Evolutionary conservation across 2,888 invertebrate species (phyloP), one percentile per base, ranked within the genome.

Genomic region (Abrostola tripartita): DNA sequence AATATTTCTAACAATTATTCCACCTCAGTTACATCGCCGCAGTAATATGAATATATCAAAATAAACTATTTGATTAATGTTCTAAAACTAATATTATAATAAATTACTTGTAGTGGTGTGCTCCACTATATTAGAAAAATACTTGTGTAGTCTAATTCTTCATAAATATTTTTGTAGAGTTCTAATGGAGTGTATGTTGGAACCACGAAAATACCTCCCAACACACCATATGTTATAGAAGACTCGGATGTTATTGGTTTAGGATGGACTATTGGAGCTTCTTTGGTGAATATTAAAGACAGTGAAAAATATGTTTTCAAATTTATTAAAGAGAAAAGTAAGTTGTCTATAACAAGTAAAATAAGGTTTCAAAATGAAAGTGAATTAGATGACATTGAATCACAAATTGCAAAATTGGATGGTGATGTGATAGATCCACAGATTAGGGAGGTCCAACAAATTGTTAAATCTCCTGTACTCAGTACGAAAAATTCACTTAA

Each of bases 151-250:
- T 44, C 44, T n/a, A 10, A 6, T 11, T 44, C 11, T 6, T 44
- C 8, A 12, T 11, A n/a, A 38, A 14, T 53, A 79, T 63, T 67
- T 68, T 90, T 93, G 70, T 81, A 96, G 96, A 96, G 96, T 82
- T 89, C 95, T 5, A 96, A 96, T 91, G 96, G 96, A 55, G 90
- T 95, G 24, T 96, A 85, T 85, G 85, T 96, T 57, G 96, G 96
- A 57, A 85, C 86, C 2, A 80, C 78, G 5, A 88, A 81, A 81
- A 94, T 95, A 74, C 70, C 85, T 11, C 81, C 89, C 42, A 87
- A 90, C 50, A 79, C 78, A 14, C 89, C 92, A 52, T 84, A 89
- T 61, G 66, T 78, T 50, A 71, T 96, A 14, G 80, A 84, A 54
- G 85, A 94, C 52, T 88, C 88, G 50, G 95, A 96, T 85, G 72